A percentile compares a stretch with the other conserved stretches of the same genome.
These are phyloP conservation scores for Meta bourneti DNA, from an alignment of 2,888 invertebrate genomes.

Conservation along the genomic window DNA sequence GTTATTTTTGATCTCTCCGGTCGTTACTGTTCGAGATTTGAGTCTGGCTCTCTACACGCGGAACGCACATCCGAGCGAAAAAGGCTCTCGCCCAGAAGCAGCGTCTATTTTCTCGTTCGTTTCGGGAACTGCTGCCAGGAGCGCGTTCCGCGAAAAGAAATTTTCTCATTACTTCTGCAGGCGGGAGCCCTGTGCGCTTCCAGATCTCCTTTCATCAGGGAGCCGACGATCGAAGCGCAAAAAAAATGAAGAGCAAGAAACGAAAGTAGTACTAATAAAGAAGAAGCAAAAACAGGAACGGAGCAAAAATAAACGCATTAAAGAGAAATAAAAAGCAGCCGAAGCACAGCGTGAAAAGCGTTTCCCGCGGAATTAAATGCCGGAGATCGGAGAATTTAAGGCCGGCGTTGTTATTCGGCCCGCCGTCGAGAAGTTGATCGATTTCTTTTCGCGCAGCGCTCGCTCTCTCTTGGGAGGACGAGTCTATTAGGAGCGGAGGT, in stretches of 20 bases:
- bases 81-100: conserved; percentile 26
- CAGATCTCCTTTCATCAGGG: conserved; percentile 36
- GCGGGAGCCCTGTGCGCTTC: neutral
- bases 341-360: conserved; percentile 47
- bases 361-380: conserved; percentile 67
- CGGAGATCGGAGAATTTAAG: conserved; percentile 68
- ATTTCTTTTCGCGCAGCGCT: conserved; percentile 26
- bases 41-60: neutral
- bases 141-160: conserved; percentile 50
- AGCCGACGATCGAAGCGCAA: conserved; percentile 25
- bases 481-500: conserved; percentile 51
- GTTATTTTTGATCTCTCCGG: neutral
- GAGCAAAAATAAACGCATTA: conserved; percentile 7
- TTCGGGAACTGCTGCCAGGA: conserved; percentile 27
- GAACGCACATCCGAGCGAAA: neutral
- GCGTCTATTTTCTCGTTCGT: conserved; percentile 52
- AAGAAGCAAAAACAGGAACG: neutral
- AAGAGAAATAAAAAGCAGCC: neutral
- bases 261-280: conserved; percentile 1
- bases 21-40: neutral
- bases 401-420: conserved; percentile 47
- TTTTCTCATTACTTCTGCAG: conserved; percentile 61
- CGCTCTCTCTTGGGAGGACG: neutral
- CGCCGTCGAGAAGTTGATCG: conserved; percentile 61
- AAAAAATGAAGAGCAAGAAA: neutral